phyloP scores from a whole-genome alignment of 2,797 vertebrate genomes.

The Mormyrus proboscirostris region DNA sequence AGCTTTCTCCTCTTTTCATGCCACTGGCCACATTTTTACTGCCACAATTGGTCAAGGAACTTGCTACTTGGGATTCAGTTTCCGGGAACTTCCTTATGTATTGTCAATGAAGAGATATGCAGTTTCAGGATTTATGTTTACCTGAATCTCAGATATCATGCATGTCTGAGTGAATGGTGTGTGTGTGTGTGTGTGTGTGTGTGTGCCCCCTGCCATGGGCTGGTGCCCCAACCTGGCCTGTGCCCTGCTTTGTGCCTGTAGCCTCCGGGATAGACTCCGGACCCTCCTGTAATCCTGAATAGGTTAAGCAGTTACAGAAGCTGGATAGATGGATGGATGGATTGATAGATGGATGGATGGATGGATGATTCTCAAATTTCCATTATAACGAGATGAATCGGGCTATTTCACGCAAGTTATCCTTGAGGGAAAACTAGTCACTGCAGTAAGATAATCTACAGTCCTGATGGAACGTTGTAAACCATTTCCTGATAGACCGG shows the following conservation, averaged over 20 bases:
- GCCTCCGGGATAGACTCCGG: background rate
- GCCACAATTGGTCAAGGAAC: background rate
- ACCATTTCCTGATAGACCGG: background rate
- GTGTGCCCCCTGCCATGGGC: background rate
- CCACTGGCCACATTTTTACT: background rate
- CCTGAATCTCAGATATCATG: background rate
- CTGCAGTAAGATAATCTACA: background rate
- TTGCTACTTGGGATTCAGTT: background rate
- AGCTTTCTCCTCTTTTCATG: background rate
- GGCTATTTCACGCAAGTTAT: background rate
- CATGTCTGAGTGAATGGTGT: background rate
- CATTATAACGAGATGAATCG: background rate
- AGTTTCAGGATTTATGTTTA: background rate
- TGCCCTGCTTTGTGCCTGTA: background rate
- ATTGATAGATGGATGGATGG: background rate
- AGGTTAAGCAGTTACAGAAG: background rate
- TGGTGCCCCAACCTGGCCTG: background rate
- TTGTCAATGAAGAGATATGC: background rate
- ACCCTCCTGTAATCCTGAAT: background rate
- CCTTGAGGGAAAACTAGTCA: background rate
- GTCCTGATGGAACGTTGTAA: background rate
- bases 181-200: background rate
- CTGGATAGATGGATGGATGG: background rate
- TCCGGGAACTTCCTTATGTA: background rate
- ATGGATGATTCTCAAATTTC: background rate